Conservation (phyloP, 2,888 invertebrate genomes). For the Drosophila conformis region DNA sequence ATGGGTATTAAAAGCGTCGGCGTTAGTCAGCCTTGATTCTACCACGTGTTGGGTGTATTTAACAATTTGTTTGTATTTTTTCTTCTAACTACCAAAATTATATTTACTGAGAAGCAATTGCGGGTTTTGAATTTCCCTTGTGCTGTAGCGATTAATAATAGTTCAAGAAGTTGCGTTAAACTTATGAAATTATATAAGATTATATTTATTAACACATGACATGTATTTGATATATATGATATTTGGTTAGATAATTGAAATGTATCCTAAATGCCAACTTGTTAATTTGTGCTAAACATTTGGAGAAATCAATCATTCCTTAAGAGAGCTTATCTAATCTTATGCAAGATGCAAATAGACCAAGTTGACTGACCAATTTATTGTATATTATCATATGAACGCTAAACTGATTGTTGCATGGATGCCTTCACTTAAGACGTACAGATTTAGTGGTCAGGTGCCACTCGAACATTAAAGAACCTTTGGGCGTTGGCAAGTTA, state of each 20-base stretch:
- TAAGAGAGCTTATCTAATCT: constrained; percentile 19
- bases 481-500: constrained; percentile 4
- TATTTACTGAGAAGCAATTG: constrained; percentile 18
- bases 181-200: constrained; percentile 28
- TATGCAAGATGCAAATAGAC: neutral
- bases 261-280: constrained; percentile 9
- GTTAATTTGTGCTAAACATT: constrained; percentile 58
- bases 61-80: constrained; percentile 2
- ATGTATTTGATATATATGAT: neutral
- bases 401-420: constrained; percentile 15
- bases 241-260: constrained; percentile 18
- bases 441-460: constrained; percentile 23
- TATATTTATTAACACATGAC: constrained; percentile 35
- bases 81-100: constrained; percentile 1
- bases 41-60: constrained; percentile 15
- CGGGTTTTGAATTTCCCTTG: neutral
- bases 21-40: neutral
- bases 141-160: neutral
- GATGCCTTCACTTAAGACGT: constrained; percentile 10
- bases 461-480: neutral
- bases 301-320: constrained; percentile 38
- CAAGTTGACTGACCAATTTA: neutral
- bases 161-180: neutral
- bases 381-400: constrained; percentile 32
- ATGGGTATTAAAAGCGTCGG: constrained; percentile 3